phyloP scores from a whole-genome alignment of 2,113 vertebrate species.

The Sterrhoptilus dennistouni region DNA sequence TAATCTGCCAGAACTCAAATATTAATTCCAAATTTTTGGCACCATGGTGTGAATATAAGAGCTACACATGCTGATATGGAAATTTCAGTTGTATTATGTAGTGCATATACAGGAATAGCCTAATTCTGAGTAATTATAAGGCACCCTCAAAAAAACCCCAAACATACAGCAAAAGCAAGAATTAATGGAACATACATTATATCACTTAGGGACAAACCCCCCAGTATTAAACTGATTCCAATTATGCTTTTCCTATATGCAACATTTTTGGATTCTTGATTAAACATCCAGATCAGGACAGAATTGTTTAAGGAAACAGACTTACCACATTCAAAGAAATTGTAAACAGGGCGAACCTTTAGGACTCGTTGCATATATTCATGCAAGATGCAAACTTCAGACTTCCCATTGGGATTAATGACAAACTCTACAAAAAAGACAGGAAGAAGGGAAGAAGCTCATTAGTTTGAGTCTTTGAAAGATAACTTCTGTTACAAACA shows the following conservation, averaged over 20 bases:
- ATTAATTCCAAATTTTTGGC: not conserved
- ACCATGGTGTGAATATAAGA: not conserved
- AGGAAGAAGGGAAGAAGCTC: not conserved
- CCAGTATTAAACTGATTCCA: not conserved
- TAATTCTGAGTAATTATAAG: not conserved
- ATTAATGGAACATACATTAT: not conserved
- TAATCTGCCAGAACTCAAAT: not conserved
- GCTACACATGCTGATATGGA: not conserved
- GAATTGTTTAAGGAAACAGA: not conserved
- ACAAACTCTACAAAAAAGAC: constrained; percentile 84
- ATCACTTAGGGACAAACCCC: rapidly evolving
- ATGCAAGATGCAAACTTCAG: constrained; percentile 98
- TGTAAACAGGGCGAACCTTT: constrained; percentile 99
- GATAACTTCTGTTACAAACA: not conserved
- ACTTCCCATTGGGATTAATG: constrained; percentile 98
- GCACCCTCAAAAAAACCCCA: not conserved
- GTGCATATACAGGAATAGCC: rapidly evolving
- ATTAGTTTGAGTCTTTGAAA: not conserved
- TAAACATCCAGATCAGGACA: not conserved
- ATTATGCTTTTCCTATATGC: not conserved
- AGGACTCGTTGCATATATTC: constrained; percentile 99
- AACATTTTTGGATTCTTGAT: not conserved
- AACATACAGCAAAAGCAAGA: not conserved
- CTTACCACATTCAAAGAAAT: constrained; percentile 99
- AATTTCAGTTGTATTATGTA: not conserved